Percentiles rank a stretch among this genome's conserved stretches.
phyloP scores from a whole-genome alignment of 2,888 invertebrate species.

The Drosophila lacicola region DNA sequence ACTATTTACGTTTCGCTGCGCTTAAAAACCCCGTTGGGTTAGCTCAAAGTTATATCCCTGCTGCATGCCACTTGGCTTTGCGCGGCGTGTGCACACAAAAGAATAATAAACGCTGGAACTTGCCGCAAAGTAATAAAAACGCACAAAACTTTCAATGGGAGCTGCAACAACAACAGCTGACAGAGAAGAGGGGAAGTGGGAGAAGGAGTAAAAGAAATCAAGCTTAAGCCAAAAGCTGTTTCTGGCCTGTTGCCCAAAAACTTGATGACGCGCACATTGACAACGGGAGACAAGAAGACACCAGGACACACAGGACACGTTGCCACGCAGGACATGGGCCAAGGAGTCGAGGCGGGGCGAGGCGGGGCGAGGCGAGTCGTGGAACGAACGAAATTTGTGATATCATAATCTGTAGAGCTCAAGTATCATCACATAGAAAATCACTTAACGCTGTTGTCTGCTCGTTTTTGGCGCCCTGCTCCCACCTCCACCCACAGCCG shows the following conservation, averaged over 20 bases:
- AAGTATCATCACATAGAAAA: constrained; percentile 82
- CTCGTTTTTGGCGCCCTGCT: constrained; percentile 28
- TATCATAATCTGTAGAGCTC: constrained; percentile 77
- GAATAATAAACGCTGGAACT: constrained; percentile 63
- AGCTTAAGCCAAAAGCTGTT: constrained; percentile 44
- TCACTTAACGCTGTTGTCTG: constrained; percentile 73
- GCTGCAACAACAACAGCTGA: constrained; percentile 59
- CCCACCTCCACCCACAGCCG: not conserved
- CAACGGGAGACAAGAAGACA: constrained; percentile 35
- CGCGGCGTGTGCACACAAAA: constrained; percentile 19
- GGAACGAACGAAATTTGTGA: constrained; percentile 61
- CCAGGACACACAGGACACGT: constrained; percentile 12
- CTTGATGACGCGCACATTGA: constrained; percentile 69
- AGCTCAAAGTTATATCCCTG: constrained; percentile 6
- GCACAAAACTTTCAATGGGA: constrained; percentile 75
- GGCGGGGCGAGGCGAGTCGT: too few species aligned
- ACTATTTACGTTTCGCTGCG: constrained; percentile 34
- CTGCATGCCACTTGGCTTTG: constrained; percentile 9
- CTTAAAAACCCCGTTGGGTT: constrained; percentile 7
- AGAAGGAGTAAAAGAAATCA: constrained; percentile 12
- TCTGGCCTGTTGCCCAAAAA: constrained; percentile 74
- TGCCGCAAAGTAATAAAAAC: constrained; percentile 75
- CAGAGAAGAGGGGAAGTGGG: not conserved
- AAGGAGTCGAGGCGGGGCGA: constrained; percentile 6
- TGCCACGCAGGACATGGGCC: not conserved